phyloP scores from a whole-genome alignment of 1,140 invertebrate species.

The Epicauta chinensis region DNA sequence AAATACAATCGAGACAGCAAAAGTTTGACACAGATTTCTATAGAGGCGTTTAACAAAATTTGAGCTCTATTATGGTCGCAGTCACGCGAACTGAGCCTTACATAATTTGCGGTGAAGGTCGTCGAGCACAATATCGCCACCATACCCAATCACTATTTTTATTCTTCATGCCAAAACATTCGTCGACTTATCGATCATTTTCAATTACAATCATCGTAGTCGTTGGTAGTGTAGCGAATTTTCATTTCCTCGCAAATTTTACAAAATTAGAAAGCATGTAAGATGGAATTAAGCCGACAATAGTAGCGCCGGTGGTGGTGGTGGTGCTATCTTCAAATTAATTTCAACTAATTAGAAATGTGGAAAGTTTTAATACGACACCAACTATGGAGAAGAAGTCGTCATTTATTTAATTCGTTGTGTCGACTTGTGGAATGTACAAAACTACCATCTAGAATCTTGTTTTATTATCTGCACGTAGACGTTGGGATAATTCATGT shows the following conservation, averaged over 20 bases:
- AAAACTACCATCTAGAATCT: too few relatives aligned
- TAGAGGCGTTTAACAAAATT: slow-evolving; percentile 4
- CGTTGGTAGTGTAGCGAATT: not conserved
- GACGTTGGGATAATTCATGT: slow-evolving; percentile 10
- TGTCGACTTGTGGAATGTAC: not conserved
- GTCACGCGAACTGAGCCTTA: slow-evolving; percentile 10
- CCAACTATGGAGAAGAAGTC: too few relatives aligned
- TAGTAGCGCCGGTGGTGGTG: too few relatives aligned
- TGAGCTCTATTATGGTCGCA: slow-evolving; percentile 8
- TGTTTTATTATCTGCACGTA: slow-evolving; percentile 8
- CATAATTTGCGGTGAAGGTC: slow-evolving; percentile 1
- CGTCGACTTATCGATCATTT: too few relatives aligned
- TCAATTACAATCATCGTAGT: not conserved
- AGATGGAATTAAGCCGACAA: too few relatives aligned
- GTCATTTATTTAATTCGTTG: not conserved
- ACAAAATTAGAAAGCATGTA: slow-evolving; percentile 1
- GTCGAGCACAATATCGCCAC: too few relatives aligned
- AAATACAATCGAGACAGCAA: slow-evolving; percentile 1
- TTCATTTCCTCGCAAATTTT: not conserved
- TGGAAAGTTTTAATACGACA: too few relatives aligned
- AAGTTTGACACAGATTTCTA: slow-evolving; percentile 9
- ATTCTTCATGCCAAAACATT: too few relatives aligned
- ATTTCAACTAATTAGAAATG: too few relatives aligned
- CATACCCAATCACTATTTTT: too few relatives aligned
- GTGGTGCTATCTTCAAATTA: too few relatives aligned